A percentile compares a stretch with the other conserved stretches of the same genome.
These are phyloP conservation scores for Potorous gilbertii DNA, from an alignment of 2,797 vertebrate species.

Conservation along the genomic window DNA sequence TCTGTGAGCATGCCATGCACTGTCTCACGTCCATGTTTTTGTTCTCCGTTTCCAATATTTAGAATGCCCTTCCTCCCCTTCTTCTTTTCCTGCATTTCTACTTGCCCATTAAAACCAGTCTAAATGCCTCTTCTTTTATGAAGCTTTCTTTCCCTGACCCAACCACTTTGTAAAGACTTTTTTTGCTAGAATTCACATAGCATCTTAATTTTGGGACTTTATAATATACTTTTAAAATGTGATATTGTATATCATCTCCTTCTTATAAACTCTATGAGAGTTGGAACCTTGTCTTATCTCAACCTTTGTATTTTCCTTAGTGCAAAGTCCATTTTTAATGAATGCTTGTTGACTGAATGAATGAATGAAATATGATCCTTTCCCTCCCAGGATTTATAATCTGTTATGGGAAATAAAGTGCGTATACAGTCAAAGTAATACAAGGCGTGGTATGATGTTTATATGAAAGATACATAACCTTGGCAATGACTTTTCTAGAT, in stretches of 20 bases:
- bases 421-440: background rate
- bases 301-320: background rate
- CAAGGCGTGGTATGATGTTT: background rate
- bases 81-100: background rate
- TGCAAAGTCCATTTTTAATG: background rate
- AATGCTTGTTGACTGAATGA: background rate
- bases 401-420: background rate
- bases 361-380: background rate
- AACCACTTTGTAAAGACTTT: background rate
- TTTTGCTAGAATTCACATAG: background rate
- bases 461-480: background rate
- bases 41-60: background rate
- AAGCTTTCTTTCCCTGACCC: background rate
- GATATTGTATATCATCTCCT: background rate
- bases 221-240: background rate
- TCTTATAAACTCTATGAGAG: background rate
- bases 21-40: background rate
- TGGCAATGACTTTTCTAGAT: background rate
- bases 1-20: background rate
- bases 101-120: background rate
- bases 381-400: background rate
- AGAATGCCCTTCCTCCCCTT: background rate
- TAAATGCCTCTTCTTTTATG: background rate
- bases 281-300: background rate
- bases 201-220: background rate